Evolutionary conservation across 92 coral and sea anemone genomes (phyloP), one percentile per base, ranked within the genome.

Genomic region (Virgularia gustaviana): DNA sequence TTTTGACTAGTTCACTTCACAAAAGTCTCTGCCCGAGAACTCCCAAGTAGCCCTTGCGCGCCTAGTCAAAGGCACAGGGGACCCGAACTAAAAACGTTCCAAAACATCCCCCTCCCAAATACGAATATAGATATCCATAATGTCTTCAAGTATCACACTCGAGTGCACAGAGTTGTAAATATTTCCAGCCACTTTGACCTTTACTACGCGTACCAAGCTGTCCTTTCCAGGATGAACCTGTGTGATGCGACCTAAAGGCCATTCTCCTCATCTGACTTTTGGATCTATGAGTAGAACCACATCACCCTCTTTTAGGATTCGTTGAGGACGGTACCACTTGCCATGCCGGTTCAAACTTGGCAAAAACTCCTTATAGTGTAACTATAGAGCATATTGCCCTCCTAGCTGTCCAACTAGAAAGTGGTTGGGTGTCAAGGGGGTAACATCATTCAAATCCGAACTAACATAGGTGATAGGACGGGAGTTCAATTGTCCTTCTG

Each of bases 361-460:
- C 1, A 83, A 75, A 63, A 83, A 74, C 75, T 87, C 85, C 31
- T 29, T 79, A 36, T 86, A 52, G 83, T 83, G 78, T 18, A 80
- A 73, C 41, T 56, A 79, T 18, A 83, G 80, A 12, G 86, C 81
- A 77, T 75, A 87, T 23, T 62, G 30, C 12, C 88, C 88, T 27
- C 91, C 88, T 42, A 87, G 7, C 71, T 74, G 61, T 43, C 73
- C 79, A n/a, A 86, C 71, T 8, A 86, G 57, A 30, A 86, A 86
- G 33, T 82, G 87, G 60, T 64, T 82, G 2, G 87, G 83, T 0
- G 87, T 86, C 16, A 83, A 65, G 25, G 82, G 83, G 10, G 28
- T 45, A 24, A 76, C 34, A 61, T 85, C 88, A 29, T 81, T 49
- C 16, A 75, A 42, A 63, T 81, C 82, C 5, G 89, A 36, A 53